Percentiles rank a stretch among this genome's conserved stretches.
Evolutionary conservation across 2,113 vertebrate genomes (phyloP).

Genomic region (Crotalus tigris): DNA sequence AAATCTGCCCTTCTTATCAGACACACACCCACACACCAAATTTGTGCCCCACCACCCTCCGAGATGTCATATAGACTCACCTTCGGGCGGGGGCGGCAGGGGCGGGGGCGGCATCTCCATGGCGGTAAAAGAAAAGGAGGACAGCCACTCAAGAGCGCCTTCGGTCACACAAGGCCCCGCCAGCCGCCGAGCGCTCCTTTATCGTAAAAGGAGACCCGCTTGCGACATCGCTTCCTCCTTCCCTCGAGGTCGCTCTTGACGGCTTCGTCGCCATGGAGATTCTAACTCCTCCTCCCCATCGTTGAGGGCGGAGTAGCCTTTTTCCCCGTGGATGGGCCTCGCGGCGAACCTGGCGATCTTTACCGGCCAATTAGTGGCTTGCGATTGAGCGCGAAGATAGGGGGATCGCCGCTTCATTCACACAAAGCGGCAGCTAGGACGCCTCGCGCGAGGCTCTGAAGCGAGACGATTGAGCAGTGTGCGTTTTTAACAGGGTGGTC

Average conservation of each 20-base stretch:
- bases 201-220: background rate
- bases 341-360: background rate
- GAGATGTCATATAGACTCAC: slow-evolving; percentile 46
- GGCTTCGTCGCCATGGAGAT: slow-evolving; percentile 48
- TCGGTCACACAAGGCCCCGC: background rate
- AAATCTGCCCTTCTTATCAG: background rate
- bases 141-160: slow-evolving; percentile 26
- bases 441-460: background rate
- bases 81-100: slow-evolving; percentile 75
- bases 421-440: background rate
- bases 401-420: background rate
- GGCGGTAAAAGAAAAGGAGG: slow-evolving; percentile 27
- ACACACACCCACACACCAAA: background rate
- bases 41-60: background rate
- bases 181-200: slow-evolving; percentile 50
- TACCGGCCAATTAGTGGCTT: background rate
- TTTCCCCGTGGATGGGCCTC: background rate
- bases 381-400: background rate
- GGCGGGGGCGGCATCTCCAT: slow-evolving; percentile 71
- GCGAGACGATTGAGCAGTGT: background rate
- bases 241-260: slow-evolving; percentile 51
- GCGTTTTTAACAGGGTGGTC: background rate
- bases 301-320: background rate
- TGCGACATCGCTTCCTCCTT: slow-evolving; percentile 31
- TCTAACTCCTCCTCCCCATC: background rate